Evolutionary conservation across 2,797 vertebrate genomes (phyloP).

Genomic region (Choloepus didactylus): DNA sequence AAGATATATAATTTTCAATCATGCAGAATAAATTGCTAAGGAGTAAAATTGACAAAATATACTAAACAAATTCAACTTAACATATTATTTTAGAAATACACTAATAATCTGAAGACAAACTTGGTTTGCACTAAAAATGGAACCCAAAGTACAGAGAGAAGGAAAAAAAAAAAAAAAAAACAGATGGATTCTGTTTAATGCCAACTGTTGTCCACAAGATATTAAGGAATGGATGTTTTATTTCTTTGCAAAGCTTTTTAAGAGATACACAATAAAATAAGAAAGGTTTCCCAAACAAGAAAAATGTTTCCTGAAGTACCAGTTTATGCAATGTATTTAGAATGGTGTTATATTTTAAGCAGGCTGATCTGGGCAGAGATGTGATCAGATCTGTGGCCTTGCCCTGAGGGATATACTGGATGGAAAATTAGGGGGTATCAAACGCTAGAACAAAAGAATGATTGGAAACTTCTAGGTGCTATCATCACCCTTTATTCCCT

Average conservation of each 20-base stretch:
- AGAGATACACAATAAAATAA: background rate
- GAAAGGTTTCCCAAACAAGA: background rate
- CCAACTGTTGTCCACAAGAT: background rate
- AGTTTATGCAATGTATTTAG: background rate
- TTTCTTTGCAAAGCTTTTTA: conserved; percentile 34
- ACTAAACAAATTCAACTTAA: conserved; percentile 17
- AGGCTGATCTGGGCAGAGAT: background rate
- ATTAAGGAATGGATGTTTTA: conserved; percentile 4
- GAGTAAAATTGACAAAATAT: conserved; percentile 19
- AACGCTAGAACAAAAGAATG: background rate
- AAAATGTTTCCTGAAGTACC: background rate
- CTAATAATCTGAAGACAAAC: background rate
- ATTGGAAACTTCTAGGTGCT: background rate
- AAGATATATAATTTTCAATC: conserved; percentile 1
- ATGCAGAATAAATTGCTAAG: background rate
- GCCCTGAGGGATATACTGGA: background rate
- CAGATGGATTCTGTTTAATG: conserved; percentile 6
- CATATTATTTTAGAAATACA: conserved; percentile 12
- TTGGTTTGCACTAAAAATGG: background rate
- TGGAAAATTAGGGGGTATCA: background rate
- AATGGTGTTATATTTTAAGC: background rate
- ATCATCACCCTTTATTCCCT: background rate
- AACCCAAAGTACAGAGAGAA: background rate
- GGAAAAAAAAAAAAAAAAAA: background rate
- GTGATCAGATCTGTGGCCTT: background rate